Evolutionary conservation across 2,888 invertebrate genomes (phyloP).

Genomic region (Rutpela maculata): DNA sequence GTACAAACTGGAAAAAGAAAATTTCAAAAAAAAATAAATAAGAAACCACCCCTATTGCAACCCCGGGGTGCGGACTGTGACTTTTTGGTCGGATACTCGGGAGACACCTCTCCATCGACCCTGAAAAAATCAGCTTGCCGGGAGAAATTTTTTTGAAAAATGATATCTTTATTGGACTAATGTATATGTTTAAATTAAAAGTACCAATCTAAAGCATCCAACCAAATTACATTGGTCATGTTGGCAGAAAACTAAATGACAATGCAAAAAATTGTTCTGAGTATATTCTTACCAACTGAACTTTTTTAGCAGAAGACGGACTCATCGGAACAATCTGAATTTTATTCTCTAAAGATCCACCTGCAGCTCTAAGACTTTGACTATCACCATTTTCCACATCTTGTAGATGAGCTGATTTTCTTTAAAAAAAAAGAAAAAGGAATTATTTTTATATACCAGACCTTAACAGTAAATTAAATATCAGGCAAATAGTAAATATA

Average conservation of each 20-base stretch:
- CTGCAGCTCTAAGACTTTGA: slow-evolving; percentile 69
- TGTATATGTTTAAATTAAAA: too few species aligned
- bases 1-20: too few species aligned
- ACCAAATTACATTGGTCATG: too few species aligned
- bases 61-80: too few species aligned
- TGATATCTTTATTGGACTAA: too few species aligned
- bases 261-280: background rate
- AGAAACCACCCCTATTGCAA: too few species aligned
- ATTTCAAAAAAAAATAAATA: too few species aligned
- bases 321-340: slow-evolving; percentile 76
- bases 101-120: too few species aligned
- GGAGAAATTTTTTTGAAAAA: too few species aligned
- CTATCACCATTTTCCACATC: slow-evolving; percentile 80
- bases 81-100: too few species aligned
- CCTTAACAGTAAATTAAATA: slow-evolving; percentile 1
- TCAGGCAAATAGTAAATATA: background rate
- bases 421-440: slow-evolving; percentile 45
- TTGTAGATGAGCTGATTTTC: slow-evolving; percentile 87
- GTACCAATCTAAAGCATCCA: too few species aligned
- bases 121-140: too few species aligned
- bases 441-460: background rate
- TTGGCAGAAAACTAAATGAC: background rate
- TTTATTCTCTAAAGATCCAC: slow-evolving; percentile 66
- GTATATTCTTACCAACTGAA: slow-evolving; percentile 82
- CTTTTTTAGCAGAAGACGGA: slow-evolving; percentile 89